These are phyloP conservation scores for Chironomus tentans DNA, from an alignment of 2,888 invertebrate species.

Conservation along the genomic window DNA sequence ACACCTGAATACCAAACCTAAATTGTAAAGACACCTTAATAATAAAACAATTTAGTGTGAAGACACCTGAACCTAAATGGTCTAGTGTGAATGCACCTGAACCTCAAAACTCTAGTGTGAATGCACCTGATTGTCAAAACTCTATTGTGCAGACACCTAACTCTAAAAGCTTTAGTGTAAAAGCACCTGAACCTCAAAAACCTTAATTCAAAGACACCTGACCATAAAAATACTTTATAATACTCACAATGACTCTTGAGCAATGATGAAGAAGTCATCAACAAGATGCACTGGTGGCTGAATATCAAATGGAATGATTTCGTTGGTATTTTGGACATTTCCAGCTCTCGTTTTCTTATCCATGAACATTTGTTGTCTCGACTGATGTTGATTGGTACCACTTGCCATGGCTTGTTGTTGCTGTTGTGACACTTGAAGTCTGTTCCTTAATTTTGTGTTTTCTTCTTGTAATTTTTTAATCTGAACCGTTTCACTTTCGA, in stretches of 20 bases:
- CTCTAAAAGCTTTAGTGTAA: too few species aligned
- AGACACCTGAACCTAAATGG: too few species aligned
- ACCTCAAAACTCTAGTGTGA: too few species aligned
- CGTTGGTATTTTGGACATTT: constrained; percentile 45
- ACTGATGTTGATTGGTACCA: constrained; percentile 27
- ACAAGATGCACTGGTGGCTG: constrained; percentile 70
- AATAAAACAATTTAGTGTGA: too few species aligned
- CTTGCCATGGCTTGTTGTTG: constrained; percentile 16
- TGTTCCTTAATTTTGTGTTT: constrained; percentile 58
- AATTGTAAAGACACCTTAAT: too few species aligned
- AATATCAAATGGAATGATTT: constrained; percentile 56
- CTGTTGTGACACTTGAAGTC: constrained; percentile 41
- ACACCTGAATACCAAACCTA: too few species aligned
- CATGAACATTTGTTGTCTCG: constrained; percentile 27
- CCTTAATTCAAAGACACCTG: too few species aligned
- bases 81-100: too few species aligned
- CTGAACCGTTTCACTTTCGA: constrained; percentile 74
- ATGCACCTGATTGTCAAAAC: too few species aligned
- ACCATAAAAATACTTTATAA: too few species aligned
- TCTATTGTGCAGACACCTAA: too few species aligned
- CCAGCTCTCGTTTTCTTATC: constrained; percentile 32
- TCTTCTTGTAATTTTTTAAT: constrained; percentile 77
- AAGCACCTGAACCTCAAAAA: not conserved
- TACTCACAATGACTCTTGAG: constrained; percentile 53
- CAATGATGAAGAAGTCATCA: constrained; percentile 86